Conservation (phyloP, 2,888 invertebrate species). For the Lithophane semibrunnea region DNA sequence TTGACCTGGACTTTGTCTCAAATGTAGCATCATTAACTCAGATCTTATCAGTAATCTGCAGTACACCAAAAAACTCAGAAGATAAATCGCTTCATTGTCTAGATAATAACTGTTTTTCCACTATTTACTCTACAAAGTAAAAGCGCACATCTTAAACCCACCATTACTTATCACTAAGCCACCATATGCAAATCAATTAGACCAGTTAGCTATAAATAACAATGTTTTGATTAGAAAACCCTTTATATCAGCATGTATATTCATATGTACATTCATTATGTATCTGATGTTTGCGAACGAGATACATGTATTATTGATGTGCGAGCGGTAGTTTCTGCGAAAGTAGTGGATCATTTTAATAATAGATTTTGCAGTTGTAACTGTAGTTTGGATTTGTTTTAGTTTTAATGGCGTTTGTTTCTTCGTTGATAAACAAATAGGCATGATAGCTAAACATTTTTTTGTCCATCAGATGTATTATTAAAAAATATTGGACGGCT, state of each 20-base stretch:
- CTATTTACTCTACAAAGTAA: neutral
- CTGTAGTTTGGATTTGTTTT: constrained; percentile 12
- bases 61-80: neutral
- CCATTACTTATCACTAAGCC: constrained; percentile 62
- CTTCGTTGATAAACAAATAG: neutral
- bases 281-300: constrained; percentile 62
- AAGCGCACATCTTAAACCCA: constrained; percentile 25
- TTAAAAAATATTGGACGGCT: too few species aligned
- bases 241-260: constrained; percentile 82
- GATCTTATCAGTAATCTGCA: neutral
- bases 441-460: too few species aligned
- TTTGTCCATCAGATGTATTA: too few species aligned
- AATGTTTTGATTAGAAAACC: constrained; percentile 87
- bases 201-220: constrained; percentile 83
- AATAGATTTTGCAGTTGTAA: constrained; percentile 25
- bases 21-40: neutral
- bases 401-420: neutral
- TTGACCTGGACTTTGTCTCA: neutral
- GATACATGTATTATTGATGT: constrained; percentile 68
- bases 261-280: constrained; percentile 87
- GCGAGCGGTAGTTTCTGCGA: constrained; percentile 48
- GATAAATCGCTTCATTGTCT: constrained; percentile 10
- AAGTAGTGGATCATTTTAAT: constrained; percentile 51
- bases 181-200: constrained; percentile 84
- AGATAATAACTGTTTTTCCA: neutral